Base-by-base conservation (phyloP, 2,113 vertebrate genomes). In the Odontophorus gujanensis region DNA sequence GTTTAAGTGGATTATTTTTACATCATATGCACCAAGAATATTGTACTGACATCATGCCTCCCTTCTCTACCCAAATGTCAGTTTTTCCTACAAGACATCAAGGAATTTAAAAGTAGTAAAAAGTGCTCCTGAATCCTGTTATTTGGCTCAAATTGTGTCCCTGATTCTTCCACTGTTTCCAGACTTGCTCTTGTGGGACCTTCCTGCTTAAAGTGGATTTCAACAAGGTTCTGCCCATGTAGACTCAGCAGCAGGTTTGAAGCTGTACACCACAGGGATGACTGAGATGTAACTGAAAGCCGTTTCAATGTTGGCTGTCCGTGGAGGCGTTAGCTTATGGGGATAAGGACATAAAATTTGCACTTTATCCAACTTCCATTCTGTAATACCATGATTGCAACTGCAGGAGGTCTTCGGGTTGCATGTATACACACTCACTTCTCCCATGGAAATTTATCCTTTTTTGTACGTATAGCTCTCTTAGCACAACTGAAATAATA, bases 201-300 rank as follows among this genome's bases (percentile, higher is more conserved):
- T 81, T 3, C 3, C 16, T 16, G 11, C 24, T 24, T 7, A 15
- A 26, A 17, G 25, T 19, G 34, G 19, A 50, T 13, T 57, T 67
- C 18, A 73, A 28, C 8, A 61, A n/a, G 34, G 8, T 19, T 3
- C 0, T 62, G 45, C 7, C 14, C 32, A 2, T 9, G 5, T 26
- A 47, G 47, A 62, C 10, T 36, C 40, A 38, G 3, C 12, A 42
- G 34, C 2, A 47, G 53, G 9, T 57, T 57, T 30, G 53, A 32
- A 19, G 53, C 53, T 57, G 28, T 7, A 57, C 53, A 17, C 53
- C 53, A 30, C 30, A 57, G 17, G 53, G 53, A 32, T 57, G 17
- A 57, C 53, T 57, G 53, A 57, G 53, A 25, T 32, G 17, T 30
- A 43, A 65, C 11, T 30, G 11, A 65, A 65, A 65, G 59, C 26